A percentile compares a stretch with the other conserved stretches of the same genome.
Conservation (phyloP, 2,888 invertebrate genomes). For the Sussaba pulchella region DNA sequence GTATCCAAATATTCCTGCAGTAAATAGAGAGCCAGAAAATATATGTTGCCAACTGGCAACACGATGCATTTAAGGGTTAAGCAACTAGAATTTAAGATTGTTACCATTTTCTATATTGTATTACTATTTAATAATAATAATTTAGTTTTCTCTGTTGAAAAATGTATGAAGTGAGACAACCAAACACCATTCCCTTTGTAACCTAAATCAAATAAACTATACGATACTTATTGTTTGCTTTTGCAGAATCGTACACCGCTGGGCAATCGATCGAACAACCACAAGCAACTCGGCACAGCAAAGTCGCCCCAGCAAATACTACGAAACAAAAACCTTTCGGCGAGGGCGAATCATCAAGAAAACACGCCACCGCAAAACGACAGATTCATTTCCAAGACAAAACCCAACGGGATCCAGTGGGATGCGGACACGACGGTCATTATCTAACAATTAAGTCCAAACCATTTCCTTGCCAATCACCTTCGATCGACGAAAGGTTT, state of each 20-base stretch:
- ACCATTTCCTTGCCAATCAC: background rate
- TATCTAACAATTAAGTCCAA: slow-evolving; percentile 70
- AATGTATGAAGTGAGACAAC: too few relatives aligned
- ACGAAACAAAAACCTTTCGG: slow-evolving; percentile 69
- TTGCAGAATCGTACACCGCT: slow-evolving; percentile 79
- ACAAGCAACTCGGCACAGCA: slow-evolving; percentile 57
- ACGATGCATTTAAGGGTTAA: too few relatives aligned
- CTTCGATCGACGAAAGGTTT: slow-evolving; percentile 18
- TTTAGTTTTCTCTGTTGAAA: too few relatives aligned
- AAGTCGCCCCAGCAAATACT: slow-evolving; percentile 75
- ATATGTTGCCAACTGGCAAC: too few relatives aligned
- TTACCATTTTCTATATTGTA: too few relatives aligned
- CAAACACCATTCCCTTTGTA: too few relatives aligned
- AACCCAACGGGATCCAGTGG: slow-evolving; percentile 75
- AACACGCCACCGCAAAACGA: slow-evolving; percentile 77
- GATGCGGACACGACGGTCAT: slow-evolving; percentile 78
- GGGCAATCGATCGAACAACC: slow-evolving; percentile 79
- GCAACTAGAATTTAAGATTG: too few relatives aligned
- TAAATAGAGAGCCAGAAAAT: too few relatives aligned
- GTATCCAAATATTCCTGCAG: too few relatives aligned
- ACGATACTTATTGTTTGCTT: slow-evolving; percentile 25
- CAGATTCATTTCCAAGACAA: slow-evolving; percentile 69
- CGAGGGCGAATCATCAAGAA: slow-evolving; percentile 73
- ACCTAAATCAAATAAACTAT: too few relatives aligned
- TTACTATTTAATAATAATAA: too few relatives aligned